Evolutionary conservation across 2,888 invertebrate species (phyloP), one percentile per base, ranked within the genome.

Genomic region (Hypomecis atomaria): DNA sequence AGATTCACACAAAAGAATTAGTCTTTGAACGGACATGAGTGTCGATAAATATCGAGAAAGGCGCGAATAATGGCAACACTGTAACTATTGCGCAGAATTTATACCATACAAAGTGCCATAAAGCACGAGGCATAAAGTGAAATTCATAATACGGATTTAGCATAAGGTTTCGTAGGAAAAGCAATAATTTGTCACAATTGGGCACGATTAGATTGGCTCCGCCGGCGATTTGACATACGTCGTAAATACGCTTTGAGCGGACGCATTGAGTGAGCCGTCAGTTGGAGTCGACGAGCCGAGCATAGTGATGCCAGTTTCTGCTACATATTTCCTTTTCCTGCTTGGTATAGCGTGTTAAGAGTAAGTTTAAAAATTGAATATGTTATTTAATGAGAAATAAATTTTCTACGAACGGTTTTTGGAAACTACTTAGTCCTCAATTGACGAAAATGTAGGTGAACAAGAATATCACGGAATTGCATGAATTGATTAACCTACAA

Each of bases 151-250:
- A 81, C 84, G 78, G 78, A 88, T 88, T 87, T 88, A 88, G 86
- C 86, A 76, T 85, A 83, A 86, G 85, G 88, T 90, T 91, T 92
- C 90, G 85, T 88, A 88, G 90, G 90, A 92, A 90, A 92, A 91
- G 91, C 89, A 87, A 89, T 92, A 90, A 92, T 91, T 87, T 90
- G 91, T 91, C 89, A 89, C 90, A 91, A 91, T 92, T 91, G 92
- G 90, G 89, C 82, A 82, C 91, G 90, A 92, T 92, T 92, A 89
- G 91, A 91, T 90, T 85, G 89, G 91, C 87, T 89, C 86, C 83
- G 89, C 82, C 83, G 84, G 81, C 89, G 88, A 92, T 92, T 92
- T 87, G 90, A 86, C 91, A 92, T 91, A 91, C 87, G 80, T 90
- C 91, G 85, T 92, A 92, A 92, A 92, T 92, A 88, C 81, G 75